Evolutionary conservation across 2,888 invertebrate species (phyloP).

Genomic region (Tupiocoris notatus): DNA sequence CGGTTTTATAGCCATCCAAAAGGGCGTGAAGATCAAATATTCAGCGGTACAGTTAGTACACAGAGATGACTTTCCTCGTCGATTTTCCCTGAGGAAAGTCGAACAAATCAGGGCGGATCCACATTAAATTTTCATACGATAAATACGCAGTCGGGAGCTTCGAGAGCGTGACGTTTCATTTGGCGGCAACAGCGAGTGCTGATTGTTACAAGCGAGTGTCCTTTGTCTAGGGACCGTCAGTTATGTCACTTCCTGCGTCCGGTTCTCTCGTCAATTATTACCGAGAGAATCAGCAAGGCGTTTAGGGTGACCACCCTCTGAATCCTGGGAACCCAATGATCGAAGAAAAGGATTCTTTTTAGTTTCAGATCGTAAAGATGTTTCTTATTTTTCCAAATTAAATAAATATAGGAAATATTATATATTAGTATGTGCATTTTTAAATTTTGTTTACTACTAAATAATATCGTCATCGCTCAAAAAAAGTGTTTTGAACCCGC

Average conservation of each 20-base stretch:
- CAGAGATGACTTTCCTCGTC: too few species aligned
- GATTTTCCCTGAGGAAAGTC: slow-evolving; percentile 1
- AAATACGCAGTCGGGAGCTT: slow-evolving; percentile 13
- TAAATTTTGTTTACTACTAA: too few species aligned
- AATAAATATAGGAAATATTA: too few species aligned
- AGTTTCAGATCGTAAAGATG: too few species aligned
- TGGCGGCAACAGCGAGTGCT: neutral
- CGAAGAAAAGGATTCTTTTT: too few species aligned
- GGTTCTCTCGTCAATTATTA: slow-evolving; percentile 29
- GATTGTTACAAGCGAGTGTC: neutral
- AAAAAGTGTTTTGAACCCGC: too few species aligned
- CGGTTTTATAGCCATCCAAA: neutral
- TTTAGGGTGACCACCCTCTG: neutral
- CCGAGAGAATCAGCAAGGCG: neutral
- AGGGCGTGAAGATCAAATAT: slow-evolving; percentile 15
- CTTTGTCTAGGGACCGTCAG: slow-evolving; percentile 16
- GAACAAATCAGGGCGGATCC: slow-evolving; percentile 19
- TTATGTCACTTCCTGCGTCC: slow-evolving; percentile 26
- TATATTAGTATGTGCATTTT: too few species aligned
- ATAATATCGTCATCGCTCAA: too few species aligned
- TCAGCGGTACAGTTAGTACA: too few species aligned
- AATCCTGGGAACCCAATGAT: too few species aligned
- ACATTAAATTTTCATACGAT: slow-evolving; percentile 23
- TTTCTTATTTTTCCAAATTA: too few species aligned
- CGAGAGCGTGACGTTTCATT: neutral